phyloP scores from a whole-genome alignment of 2,797 vertebrate genomes.

The Lepus townsendii region DNA sequence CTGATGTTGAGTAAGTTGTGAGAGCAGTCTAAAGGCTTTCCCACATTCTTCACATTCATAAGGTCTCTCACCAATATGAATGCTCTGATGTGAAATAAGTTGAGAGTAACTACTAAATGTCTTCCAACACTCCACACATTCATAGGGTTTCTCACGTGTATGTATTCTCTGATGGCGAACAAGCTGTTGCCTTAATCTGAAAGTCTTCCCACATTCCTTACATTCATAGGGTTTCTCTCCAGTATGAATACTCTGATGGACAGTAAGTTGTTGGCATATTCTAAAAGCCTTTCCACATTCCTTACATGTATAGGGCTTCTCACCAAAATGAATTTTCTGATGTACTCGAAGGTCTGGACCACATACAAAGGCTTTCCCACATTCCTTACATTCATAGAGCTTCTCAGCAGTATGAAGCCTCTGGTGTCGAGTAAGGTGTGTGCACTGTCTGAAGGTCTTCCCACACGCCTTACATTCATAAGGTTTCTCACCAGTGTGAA shows the following conservation, averaged over 20 bases:
- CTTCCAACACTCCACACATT: constrained; percentile 79
- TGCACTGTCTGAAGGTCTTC: constrained; percentile 58
- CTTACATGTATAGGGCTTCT: constrained; percentile 82
- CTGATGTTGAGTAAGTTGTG: too few relatives aligned
- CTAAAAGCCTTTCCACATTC: constrained; percentile 87
- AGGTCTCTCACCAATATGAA: constrained; percentile 68
- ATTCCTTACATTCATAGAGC: too few relatives aligned
- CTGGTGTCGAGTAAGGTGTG: constrained; percentile 80
- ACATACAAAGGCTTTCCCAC: constrained; percentile 40
- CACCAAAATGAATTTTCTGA: constrained; percentile 83
- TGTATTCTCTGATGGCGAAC: constrained; percentile 83
- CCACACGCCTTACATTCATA: constrained; percentile 81
- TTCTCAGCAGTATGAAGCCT: constrained; percentile 78
- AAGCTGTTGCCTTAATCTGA: constrained; percentile 82
- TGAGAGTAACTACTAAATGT: constrained; percentile 79
- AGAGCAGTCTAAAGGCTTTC: too few relatives aligned
- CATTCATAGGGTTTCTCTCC: constrained; percentile 73
- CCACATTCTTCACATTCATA: too few relatives aligned
- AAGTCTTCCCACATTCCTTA: constrained; percentile 83
- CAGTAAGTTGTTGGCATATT: constrained; percentile 83
- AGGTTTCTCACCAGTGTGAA: constrained; percentile 79
- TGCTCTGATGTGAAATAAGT: constrained; percentile 76
- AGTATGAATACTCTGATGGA: constrained; percentile 80
- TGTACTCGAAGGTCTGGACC: constrained; percentile 84
- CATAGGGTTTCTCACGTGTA: constrained; percentile 77